These are phyloP conservation scores for Endotricha flammealis DNA, from an alignment of 2,888 invertebrate genomes.

Conservation along the genomic window DNA sequence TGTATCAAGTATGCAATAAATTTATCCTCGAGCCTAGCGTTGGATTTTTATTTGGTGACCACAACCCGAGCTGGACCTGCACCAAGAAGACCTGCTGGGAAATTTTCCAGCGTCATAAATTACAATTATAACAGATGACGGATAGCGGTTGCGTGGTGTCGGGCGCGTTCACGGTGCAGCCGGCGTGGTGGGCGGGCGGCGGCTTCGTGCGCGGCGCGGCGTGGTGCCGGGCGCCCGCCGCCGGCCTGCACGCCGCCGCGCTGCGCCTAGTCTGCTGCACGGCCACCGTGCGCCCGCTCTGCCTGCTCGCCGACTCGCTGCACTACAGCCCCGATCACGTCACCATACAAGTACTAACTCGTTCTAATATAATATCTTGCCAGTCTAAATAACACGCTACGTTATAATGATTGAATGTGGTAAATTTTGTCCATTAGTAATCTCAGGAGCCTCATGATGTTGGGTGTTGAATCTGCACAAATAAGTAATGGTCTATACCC, in stretches of 20 bases:
- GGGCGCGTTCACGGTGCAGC: slow-evolving; percentile 37
- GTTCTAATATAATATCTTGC: slow-evolving; percentile 4
- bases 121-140: too few relatives aligned
- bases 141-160: slow-evolving; percentile 12
- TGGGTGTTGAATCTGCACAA: too few relatives aligned
- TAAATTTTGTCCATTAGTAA: too few relatives aligned
- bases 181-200: slow-evolving; percentile 47
- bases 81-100: too few relatives aligned
- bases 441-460: too few relatives aligned
- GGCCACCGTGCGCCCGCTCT: slow-evolving; percentile 37
- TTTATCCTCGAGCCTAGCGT: too few relatives aligned
- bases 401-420: too few relatives aligned
- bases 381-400: too few relatives aligned
- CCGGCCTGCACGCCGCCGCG: slow-evolving; percentile 37
- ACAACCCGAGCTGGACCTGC: too few relatives aligned
- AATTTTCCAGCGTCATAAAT: too few relatives aligned
- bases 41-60: too few relatives aligned
- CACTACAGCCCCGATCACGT: slow-evolving; percentile 38
- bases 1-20: too few relatives aligned
- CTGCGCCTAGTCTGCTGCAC: slow-evolving; percentile 43
- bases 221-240: slow-evolving; percentile 32
- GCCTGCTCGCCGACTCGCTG: slow-evolving; percentile 50
- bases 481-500: slow-evolving; percentile 4
- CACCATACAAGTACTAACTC: slow-evolving; percentile 31
- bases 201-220: slow-evolving; percentile 31